A percentile compares a stretch with the other conserved stretches of the same genome.
phyloP scores from a whole-genome alignment of 2,113 vertebrate genomes.

The Cynopterus brachyotis region DNA sequence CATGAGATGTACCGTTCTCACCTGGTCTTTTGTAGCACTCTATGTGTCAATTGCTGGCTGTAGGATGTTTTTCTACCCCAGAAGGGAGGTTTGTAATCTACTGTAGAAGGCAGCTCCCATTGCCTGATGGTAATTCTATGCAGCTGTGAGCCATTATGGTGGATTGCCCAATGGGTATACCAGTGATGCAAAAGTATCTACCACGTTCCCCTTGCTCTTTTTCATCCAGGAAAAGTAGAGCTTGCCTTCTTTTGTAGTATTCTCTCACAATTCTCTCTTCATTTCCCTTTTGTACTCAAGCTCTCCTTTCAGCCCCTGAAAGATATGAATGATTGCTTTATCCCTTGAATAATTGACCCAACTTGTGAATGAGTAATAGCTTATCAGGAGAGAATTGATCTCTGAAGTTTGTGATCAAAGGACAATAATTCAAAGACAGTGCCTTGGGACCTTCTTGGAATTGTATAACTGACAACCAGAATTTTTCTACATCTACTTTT shows the following conservation, averaged over 20 bases:
- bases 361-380: neutral
- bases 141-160: neutral
- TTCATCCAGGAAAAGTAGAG: neutral
- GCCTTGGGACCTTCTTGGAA: neutral
- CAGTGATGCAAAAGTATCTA: neutral
- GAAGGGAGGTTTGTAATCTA: neutral
- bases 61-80: no score
- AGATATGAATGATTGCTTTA: neutral
- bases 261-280: neutral
- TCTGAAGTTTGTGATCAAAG: slow-evolving; percentile 21
- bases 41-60: neutral
- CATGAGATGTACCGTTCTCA: neutral
- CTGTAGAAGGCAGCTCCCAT: neutral
- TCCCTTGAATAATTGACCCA: neutral
- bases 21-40: neutral
- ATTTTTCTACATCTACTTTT: neutral
- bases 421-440: neutral
- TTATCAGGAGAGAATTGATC: neutral
- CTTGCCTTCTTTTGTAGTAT: neutral
- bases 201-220: neutral
- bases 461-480: neutral
- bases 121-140: neutral
- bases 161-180: no score
- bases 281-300: neutral
- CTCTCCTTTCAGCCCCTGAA: neutral